Percentiles rank a stretch among this genome's conserved stretches.
These are phyloP conservation scores for Punctoribates punctum DNA, from an alignment of 2,888 invertebrate species.

Conservation along the genomic window DNA sequence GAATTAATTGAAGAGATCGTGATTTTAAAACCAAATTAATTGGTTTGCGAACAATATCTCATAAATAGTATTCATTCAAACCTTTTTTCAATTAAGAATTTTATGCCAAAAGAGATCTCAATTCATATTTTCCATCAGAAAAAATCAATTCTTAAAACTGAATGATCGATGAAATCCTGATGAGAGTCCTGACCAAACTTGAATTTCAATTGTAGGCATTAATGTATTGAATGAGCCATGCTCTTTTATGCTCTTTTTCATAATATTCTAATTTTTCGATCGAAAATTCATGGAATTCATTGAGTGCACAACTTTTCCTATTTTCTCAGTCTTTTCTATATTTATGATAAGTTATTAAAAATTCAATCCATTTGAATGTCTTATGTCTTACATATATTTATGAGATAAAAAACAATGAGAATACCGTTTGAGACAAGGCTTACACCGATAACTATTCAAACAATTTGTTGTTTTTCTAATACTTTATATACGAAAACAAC, in stretches of 20 bases:
- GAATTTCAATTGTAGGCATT: background rate
- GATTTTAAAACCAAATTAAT: too few relatives aligned
- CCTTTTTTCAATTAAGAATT: too few relatives aligned
- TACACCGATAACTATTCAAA: background rate
- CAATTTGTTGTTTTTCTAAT: background rate
- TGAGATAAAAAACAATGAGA: conserved; percentile 17
- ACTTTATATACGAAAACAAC: background rate
- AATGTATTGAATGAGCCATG: background rate
- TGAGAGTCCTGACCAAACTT: too few relatives aligned
- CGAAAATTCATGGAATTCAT: conserved; percentile 17
- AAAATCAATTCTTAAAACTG: too few relatives aligned
- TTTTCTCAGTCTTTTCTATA: background rate
- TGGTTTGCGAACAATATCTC: too few relatives aligned
- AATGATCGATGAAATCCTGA: too few relatives aligned
- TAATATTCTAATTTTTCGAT: conserved; percentile 8
- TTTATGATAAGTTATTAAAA: conserved; percentile 3
- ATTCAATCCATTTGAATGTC: background rate
- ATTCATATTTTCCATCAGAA: too few relatives aligned
- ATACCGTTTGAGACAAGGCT: background rate
- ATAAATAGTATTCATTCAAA: too few relatives aligned
- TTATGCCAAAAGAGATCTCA: too few relatives aligned
- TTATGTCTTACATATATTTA: conserved; percentile 2
- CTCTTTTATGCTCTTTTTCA: background rate
- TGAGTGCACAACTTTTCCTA: background rate
- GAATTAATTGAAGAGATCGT: too few relatives aligned